A percentile compares a stretch with the other conserved stretches of the same genome.
phyloP scores from a whole-genome alignment of 2,113 vertebrate species.

The Planiliza haematocheilus region DNA sequence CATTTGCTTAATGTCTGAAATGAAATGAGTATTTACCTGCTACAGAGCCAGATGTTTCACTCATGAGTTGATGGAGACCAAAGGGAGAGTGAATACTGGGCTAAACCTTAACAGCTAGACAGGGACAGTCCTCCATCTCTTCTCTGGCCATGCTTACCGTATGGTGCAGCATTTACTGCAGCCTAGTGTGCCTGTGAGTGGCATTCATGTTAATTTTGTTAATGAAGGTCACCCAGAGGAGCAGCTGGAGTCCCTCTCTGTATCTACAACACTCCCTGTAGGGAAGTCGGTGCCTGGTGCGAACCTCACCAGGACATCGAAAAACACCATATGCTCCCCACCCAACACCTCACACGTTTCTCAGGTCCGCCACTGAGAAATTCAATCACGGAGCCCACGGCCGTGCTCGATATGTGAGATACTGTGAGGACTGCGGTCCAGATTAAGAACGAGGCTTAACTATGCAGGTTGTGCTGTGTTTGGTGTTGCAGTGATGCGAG shows the following conservation, averaged over 20 bases:
- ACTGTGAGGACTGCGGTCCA: constrained; percentile 1
- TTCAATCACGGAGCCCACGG: constrained; percentile 27
- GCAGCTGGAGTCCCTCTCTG: constrained; percentile 77
- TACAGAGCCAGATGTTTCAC: too few species aligned
- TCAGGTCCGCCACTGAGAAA: constrained; percentile 37
- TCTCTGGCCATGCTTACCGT: background rate
- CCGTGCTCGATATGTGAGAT: constrained; percentile 12
- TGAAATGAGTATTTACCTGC: too few species aligned
- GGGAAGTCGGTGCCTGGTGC: constrained; percentile 53
- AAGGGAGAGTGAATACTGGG: too few species aligned
- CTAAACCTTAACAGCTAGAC: too few species aligned
- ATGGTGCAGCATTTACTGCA: constrained; percentile 23
- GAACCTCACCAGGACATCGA: constrained; percentile 62
- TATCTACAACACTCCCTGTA: constrained; percentile 73
- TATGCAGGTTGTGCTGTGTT: background rate
- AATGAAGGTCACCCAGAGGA: constrained; percentile 82
- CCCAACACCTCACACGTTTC: constrained; percentile 58
- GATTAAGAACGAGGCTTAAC: background rate
- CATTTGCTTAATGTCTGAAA: too few species aligned
- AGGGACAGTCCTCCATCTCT: background rate
- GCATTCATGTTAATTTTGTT: constrained; percentile 79
- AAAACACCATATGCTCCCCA: constrained; percentile 79
- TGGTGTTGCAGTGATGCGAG: background rate
- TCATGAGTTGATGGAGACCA: too few species aligned
- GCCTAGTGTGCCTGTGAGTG: constrained; percentile 67